phyloP scores from a whole-genome alignment of 2,113 vertebrate species.

The Bungarus multicinctus region DNA sequence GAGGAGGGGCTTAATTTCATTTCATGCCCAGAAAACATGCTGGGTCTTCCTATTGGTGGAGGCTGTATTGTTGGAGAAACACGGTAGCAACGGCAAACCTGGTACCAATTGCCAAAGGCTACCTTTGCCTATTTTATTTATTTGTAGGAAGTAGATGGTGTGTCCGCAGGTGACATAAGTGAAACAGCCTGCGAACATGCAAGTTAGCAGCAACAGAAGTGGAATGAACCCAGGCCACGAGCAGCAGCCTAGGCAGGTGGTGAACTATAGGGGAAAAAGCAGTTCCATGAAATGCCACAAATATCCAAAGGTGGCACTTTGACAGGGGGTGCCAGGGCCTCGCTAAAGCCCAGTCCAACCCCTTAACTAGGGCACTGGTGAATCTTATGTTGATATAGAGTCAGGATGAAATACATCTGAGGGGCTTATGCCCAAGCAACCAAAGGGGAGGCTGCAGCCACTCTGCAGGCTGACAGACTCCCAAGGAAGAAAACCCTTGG shows the following conservation, averaged over 20 bases:
- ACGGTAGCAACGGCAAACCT: too few relatives aligned
- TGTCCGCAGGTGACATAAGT: background rate
- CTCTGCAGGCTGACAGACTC: background rate
- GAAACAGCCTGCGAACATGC: background rate
- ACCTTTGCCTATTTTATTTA: background rate
- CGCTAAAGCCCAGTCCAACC: background rate
- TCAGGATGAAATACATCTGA: background rate
- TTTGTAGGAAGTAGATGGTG: background rate
- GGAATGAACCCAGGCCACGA: background rate
- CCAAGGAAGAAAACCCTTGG: background rate
- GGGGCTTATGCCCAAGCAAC: background rate
- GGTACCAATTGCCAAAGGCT: background rate
- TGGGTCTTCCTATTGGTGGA: too few relatives aligned
- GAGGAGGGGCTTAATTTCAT: too few relatives aligned
- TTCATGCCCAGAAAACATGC: too few relatives aligned
- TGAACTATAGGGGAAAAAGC: background rate
- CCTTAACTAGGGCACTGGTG: background rate
- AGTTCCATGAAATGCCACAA: background rate
- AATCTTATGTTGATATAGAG: background rate
- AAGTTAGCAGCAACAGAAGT: background rate
- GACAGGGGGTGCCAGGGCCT: background rate
- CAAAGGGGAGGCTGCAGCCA: background rate
- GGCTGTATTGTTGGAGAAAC: too few relatives aligned
- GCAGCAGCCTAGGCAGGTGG: background rate
- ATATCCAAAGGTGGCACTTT: background rate